A percentile compares a stretch with the other conserved stretches of the same genome.
Conservation (phyloP, 2,888 invertebrate species). For the Drosophila pseudotalamancana region DNA sequence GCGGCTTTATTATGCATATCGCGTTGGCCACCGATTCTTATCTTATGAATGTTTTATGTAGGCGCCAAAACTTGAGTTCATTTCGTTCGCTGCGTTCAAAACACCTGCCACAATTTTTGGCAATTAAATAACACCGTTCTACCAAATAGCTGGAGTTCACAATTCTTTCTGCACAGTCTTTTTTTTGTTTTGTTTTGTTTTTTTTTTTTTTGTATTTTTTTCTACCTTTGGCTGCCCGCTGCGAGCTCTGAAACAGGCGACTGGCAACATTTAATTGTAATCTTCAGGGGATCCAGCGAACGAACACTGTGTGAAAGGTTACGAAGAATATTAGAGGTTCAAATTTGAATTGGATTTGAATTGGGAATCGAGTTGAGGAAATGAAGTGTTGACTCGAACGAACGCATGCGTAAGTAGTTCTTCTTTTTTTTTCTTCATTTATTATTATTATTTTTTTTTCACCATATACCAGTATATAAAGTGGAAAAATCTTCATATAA, state of each 20-base stretch:
- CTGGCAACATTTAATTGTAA: conserved; percentile 70
- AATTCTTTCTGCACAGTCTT: conserved; percentile 40
- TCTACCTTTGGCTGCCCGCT: conserved; percentile 61
- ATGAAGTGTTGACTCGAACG: not conserved
- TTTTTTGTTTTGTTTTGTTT: no score
- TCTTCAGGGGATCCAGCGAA: conserved; percentile 67
- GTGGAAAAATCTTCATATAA: conserved; percentile 32
- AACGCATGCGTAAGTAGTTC: not conserved
- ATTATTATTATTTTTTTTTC: no score
- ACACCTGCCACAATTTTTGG: conserved; percentile 45
- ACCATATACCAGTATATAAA: conserved; percentile 2
- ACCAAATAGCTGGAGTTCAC: conserved; percentile 2
- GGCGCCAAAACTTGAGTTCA: conserved; percentile 12
- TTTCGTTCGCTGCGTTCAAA: conserved; percentile 26
- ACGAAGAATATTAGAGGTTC: conserved; percentile 41
- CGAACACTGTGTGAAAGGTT: conserved; percentile 48
- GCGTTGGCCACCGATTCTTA: conserved; percentile 37
- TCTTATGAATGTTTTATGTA: conserved; percentile 47
- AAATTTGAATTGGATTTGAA: conserved; percentile 15
- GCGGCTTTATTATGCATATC: conserved; percentile 33
- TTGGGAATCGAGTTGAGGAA: not conserved
- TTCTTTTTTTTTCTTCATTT: no score
- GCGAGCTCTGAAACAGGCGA: conserved; percentile 44
- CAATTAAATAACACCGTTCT: conserved; percentile 46
- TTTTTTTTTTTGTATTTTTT: conserved; percentile 18